Conservation (phyloP, 2,797 vertebrate species). For the Clarias fuscus region DNA sequence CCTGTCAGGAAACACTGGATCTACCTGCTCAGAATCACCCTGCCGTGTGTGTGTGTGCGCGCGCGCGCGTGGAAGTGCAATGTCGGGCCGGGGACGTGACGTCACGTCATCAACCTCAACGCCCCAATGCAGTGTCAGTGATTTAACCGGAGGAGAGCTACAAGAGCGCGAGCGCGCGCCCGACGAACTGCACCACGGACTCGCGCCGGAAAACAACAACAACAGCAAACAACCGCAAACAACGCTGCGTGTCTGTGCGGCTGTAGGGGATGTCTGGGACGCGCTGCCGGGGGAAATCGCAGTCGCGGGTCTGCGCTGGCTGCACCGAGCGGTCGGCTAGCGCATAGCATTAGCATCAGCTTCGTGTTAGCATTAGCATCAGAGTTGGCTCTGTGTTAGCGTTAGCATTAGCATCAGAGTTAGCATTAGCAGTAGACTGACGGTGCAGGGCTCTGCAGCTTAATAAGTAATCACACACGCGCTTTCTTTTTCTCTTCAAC, state of each 20-base stretch:
- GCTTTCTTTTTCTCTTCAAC: background rate
- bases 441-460: background rate
- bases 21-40: constrained; percentile 49
- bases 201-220: background rate
- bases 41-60: background rate
- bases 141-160: constrained; percentile 32
- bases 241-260: background rate
- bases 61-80: background rate
- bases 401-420: background rate
- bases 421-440: constrained; percentile 3
- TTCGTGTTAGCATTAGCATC: constrained; percentile 13
- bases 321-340: constrained; percentile 33
- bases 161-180: background rate
- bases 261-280: background rate
- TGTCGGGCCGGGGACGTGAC: constrained; percentile 41
- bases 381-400: background rate
- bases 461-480: background rate
- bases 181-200: background rate
- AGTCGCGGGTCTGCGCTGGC: constrained; percentile 25
- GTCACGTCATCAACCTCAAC: constrained; percentile 59
- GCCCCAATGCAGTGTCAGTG: constrained; percentile 59
- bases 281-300: background rate
- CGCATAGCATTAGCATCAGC: constrained; percentile 26
- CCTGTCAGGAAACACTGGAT: background rate
- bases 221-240: background rate